Percentiles rank a stretch among this genome's conserved stretches.
These are phyloP conservation scores for Labrus mixtus DNA, from an alignment of 2,113 vertebrate species.

Conservation along the genomic window DNA sequence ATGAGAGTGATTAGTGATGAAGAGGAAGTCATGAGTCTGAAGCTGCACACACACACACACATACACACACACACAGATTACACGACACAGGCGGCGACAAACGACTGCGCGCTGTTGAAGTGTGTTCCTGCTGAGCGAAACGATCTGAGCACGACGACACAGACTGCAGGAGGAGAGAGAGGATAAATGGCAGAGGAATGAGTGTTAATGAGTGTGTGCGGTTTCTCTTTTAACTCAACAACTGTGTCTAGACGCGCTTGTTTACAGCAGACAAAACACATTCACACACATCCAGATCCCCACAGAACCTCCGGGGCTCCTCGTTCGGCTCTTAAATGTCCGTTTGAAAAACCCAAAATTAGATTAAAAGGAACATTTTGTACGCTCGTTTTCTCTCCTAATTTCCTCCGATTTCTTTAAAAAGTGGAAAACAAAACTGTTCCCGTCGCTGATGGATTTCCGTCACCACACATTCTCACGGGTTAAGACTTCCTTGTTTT, in stretches of 20 bases:
- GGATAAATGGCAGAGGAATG: background rate
- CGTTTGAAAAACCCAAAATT: no score
- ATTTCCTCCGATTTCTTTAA: no score
- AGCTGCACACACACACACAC: slow-evolving; percentile 73
- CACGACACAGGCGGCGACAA: slow-evolving; percentile 13
- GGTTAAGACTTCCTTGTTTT: no score
- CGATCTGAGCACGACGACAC: background rate
- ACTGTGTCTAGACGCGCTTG: background rate
- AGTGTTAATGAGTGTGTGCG: background rate
- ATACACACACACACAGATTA: slow-evolving; percentile 76
- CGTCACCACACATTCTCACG: no score
- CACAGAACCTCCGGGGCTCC: background rate
- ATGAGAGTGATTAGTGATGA: slow-evolving; percentile 95
- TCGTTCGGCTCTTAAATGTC: background rate
- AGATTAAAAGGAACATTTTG: no score
- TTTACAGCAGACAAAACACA: background rate
- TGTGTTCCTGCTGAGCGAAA: slow-evolving; percentile 13
- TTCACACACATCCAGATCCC: background rate
- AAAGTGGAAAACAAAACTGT: no score
- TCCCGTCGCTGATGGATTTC: no score
- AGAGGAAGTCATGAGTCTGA: slow-evolving; percentile 89
- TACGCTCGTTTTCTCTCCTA: no score
- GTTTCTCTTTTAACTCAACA: background rate
- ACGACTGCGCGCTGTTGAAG: slow-evolving; percentile 14
- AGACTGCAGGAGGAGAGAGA: slow-evolving; percentile 1